Conservation (phyloP, 2,888 invertebrate species). For the Caenorhabditis sp. region DNA sequence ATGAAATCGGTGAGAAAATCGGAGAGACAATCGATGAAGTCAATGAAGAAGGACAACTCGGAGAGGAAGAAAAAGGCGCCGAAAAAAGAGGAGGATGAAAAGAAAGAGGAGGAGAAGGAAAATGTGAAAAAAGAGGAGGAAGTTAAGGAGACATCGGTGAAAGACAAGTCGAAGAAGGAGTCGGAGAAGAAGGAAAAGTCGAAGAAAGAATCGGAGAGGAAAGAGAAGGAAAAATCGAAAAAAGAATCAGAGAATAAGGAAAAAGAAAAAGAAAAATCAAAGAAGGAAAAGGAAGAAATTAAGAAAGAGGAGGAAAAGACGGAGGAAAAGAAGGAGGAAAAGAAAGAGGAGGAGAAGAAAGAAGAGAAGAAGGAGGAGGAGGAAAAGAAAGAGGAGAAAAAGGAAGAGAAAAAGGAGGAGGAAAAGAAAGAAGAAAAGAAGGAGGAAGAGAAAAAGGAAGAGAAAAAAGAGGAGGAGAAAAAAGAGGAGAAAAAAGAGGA, state of each 20-base stretch:
- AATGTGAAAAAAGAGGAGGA: not conserved
- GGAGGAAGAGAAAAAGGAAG: not conserved
- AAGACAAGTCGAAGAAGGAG: not conserved
- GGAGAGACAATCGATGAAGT: too few relatives aligned
- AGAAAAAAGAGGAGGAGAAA: not conserved
- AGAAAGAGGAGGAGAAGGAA: not conserved
- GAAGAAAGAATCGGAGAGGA: conserved; percentile 5
- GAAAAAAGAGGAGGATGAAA: not conserved
- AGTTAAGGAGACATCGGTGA: not conserved
- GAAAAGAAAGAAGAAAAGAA: not conserved
- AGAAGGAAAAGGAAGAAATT: conserved; percentile 7
- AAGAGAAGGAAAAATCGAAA: conserved; percentile 7
- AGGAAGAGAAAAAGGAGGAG: not conserved
- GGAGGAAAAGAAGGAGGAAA: conserved; percentile 1
- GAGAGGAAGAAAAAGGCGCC: not conserved
- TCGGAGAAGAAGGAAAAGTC: conserved; percentile 4
- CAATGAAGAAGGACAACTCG: not conserved
- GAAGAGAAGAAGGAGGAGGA: not conserved
- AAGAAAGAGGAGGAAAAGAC: conserved; percentile 5
- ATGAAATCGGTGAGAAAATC: not conserved
- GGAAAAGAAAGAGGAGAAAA: not conserved
- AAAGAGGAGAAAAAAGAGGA: conserved; percentile 1
- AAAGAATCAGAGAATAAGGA: conserved; percentile 8
- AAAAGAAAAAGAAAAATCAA: conserved; percentile 6
- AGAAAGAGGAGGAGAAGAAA: not conserved